These are phyloP conservation scores for Chionis minor DNA, from an alignment of 2,113 vertebrate species.

Conservation along the genomic window DNA sequence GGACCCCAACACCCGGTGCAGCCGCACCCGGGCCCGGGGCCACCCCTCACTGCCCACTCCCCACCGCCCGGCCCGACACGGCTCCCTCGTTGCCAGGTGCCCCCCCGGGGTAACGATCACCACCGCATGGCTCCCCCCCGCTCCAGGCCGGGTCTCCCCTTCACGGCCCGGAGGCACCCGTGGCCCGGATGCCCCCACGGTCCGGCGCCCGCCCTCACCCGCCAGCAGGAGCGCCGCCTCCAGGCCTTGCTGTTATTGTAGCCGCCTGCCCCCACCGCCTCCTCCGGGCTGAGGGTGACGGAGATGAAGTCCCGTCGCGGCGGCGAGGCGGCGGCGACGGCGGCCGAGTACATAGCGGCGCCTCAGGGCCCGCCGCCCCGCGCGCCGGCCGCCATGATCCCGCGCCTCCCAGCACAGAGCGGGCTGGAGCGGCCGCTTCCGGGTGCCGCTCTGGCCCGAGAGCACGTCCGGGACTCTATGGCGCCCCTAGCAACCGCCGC, in stretches of 20 bases:
- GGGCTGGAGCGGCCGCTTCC: background rate
- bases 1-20: no score
- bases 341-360: conserved; percentile 56
- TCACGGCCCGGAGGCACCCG: background rate
- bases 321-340: conserved; percentile 38
- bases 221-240: conserved; percentile 88
- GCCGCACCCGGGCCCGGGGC: background rate
- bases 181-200: background rate
- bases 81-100: background rate
- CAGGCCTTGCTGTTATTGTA: conserved; percentile 85
- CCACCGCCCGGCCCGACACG: no score
- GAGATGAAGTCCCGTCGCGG: conserved; percentile 84
- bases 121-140: background rate
- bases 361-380: background rate
- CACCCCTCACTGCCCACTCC: background rate
- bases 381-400: background rate
- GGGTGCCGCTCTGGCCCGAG: background rate
- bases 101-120: background rate
- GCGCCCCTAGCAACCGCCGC: background rate
- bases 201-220: conserved; percentile 74
- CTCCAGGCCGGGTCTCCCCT: background rate
- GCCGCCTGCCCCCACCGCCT: conserved; percentile 10
- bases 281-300: conserved; percentile 77
- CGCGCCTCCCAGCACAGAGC: background rate
- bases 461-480: background rate